Percentiles rank a stretch among this genome's conserved stretches.
phyloP scores from a whole-genome alignment of 2,888 invertebrate genomes.

The Metallyticus violacea region DNA sequence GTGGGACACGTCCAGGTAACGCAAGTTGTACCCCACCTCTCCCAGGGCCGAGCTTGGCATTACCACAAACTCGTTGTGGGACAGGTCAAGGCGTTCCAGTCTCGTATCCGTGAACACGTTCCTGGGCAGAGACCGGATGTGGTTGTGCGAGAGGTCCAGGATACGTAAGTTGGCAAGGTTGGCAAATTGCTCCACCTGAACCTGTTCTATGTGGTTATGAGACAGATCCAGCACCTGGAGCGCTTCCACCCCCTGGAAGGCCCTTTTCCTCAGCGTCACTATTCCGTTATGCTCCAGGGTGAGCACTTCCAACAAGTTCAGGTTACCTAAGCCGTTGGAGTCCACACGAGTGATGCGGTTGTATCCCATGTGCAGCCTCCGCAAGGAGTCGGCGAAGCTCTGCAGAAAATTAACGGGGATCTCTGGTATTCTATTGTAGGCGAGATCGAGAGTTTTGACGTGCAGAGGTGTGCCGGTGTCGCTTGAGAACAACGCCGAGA shows the following conservation, averaged over 20 bases:
- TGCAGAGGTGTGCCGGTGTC: constrained; percentile 31
- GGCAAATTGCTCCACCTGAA: constrained; percentile 37
- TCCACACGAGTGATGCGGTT: constrained; percentile 41
- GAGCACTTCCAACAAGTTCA: constrained; percentile 36
- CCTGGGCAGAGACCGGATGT: constrained; percentile 34
- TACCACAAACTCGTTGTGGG: constrained; percentile 38
- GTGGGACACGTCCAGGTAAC: constrained; percentile 42
- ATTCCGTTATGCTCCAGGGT: constrained; percentile 39
- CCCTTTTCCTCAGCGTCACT: constrained; percentile 32
- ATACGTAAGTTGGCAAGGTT: constrained; percentile 33
- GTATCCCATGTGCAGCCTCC: constrained; percentile 41
- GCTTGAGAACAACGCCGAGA: constrained; percentile 33
- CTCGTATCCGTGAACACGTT: constrained; percentile 26
- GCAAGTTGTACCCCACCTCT: constrained; percentile 35
- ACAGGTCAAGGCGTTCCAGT: constrained; percentile 39
- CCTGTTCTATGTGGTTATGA: constrained; percentile 40
- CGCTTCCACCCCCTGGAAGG: constrained; percentile 36
- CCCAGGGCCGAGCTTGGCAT: constrained; percentile 37
- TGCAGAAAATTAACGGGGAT: constrained; percentile 40
- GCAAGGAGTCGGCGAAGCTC: constrained; percentile 36
- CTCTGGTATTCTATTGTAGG: constrained; percentile 38
- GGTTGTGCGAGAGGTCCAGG: constrained; percentile 39
- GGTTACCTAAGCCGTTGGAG: constrained; percentile 38
- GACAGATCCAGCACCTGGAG: constrained; percentile 41
- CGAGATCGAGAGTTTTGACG: constrained; percentile 39